Evolutionary conservation across 2,113 vertebrate genomes (phyloP).

Genomic region (Blennius ocellaris): DNA sequence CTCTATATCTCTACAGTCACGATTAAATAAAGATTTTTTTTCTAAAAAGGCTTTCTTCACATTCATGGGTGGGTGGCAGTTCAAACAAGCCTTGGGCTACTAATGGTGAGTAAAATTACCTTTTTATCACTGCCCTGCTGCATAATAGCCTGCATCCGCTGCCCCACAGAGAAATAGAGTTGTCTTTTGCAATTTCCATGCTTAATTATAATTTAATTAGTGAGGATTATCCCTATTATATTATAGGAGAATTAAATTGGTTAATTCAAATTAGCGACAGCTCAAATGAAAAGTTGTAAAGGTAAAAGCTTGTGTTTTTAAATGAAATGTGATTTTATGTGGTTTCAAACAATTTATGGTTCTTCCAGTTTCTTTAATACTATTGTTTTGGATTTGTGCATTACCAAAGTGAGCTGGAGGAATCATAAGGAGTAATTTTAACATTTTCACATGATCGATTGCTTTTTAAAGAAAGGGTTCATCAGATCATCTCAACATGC

Average conservation of each 20-base stretch:
- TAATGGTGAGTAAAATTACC: not conserved
- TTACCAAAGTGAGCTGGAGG: too few relatives aligned
- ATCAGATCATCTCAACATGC: too few relatives aligned
- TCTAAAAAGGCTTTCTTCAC: not conserved
- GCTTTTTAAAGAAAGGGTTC: too few relatives aligned
- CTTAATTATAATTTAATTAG: slow-evolving; percentile 24
- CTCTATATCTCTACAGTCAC: not conserved
- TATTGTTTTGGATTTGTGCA: too few relatives aligned
- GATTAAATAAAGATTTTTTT: not conserved
- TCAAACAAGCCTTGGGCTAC: not conserved
- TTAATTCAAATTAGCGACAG: slow-evolving; percentile 1
- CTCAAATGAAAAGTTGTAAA: not conserved
- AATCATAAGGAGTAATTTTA: too few relatives aligned
- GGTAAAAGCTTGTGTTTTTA: not conserved
- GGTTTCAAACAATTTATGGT: too few relatives aligned
- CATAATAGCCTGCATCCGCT: not conserved
- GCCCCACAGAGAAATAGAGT: slow-evolving; percentile 1
- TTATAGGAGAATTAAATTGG: not conserved
- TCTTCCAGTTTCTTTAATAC: too few relatives aligned
- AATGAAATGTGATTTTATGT: too few relatives aligned
- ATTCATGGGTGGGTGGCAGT: not conserved
- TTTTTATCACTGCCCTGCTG: slow-evolving; percentile 2
- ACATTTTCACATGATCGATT: too few relatives aligned
- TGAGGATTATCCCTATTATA: not conserved
- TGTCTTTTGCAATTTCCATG: slow-evolving; percentile 6